phyloP scores from a whole-genome alignment of 2,888 invertebrate genomes.

The Rapana venosa region DNA sequence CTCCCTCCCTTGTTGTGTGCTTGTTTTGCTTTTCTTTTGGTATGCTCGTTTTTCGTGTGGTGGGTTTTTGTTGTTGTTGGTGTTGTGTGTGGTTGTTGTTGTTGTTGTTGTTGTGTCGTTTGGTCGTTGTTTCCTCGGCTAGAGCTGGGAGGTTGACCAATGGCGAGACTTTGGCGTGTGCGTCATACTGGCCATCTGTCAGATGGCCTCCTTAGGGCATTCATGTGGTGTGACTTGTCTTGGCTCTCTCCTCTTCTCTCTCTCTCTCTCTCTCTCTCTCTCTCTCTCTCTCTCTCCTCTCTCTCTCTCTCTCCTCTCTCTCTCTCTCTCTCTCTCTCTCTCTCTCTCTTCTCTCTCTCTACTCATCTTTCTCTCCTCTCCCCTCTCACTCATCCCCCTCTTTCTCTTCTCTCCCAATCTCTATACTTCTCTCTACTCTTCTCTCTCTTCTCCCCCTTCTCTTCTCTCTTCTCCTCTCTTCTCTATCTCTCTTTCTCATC shows the following conservation, averaged over 20 bases:
- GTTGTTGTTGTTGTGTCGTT: too few relatives aligned
- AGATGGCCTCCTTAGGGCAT: too few relatives aligned
- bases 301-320: not conserved
- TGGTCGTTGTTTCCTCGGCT: too few relatives aligned
- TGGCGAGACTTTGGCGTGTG: too few relatives aligned
- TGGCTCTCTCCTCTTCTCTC: not conserved
- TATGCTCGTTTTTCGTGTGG: too few relatives aligned
- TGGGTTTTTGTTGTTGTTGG: too few relatives aligned
- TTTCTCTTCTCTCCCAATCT: not conserved
- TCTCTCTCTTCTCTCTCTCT: constrained; percentile 29
- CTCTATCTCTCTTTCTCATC: too few relatives aligned
- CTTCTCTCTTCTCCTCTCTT: not conserved
- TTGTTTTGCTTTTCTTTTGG: too few relatives aligned
- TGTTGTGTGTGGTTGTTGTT: not conserved
- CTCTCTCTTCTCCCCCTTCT: constrained; percentile 23
- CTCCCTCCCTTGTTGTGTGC: too few relatives aligned
- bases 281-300: constrained; percentile 16
- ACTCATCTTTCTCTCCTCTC: not conserved
- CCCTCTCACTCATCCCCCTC: not conserved
- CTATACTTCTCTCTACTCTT: constrained; percentile 27
- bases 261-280: not conserved
- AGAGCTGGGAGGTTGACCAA: too few relatives aligned
- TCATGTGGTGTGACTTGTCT: too few relatives aligned
- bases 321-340: constrained; percentile 28
- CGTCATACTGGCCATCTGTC: too few relatives aligned